Evolutionary conservation across 2,797 vertebrate species (phyloP), one percentile per base, ranked within the genome.

Genomic region (Columba guinea): DNA sequence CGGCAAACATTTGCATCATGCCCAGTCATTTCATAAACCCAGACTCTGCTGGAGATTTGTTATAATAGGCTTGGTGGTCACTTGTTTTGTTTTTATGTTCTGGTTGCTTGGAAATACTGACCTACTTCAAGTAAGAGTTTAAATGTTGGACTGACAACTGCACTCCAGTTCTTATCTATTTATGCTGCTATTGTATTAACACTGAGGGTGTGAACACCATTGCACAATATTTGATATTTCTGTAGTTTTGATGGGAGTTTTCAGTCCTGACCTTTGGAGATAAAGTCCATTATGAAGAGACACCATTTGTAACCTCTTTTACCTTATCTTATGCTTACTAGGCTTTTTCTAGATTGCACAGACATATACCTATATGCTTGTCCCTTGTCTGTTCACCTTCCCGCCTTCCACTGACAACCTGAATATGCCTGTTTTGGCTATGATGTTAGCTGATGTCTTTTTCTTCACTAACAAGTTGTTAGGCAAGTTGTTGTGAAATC

Each of bases 91-190:
- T 93, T 95, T 90, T 79, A 26, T 64, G 39, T 87, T 94, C 82
- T 94, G 76, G 68, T 97, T 95, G 85, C 96, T 70, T 94, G 87
- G 85, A 84, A 94, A 84, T 94, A 82, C 69, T 56, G 73, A 86
- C 69, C 78, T 90, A 70, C 76, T 92, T 94, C 91, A 93, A 86
- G 65, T 71, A 95, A 87, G 67, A 84, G 39, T 89, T 88, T 90
- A 91, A 76, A 76, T 60, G 3, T 65, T 84, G 90, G 79, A 81
- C 60, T 79, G 65, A 81, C 39, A 90, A 11, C 41, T 93, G 44
- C 67, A 41, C 19, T 88, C 53, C 48, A 35, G 26, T 79, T 93
- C 39, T 62, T 49, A 8, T 5, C 7, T 69, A n/a, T 78, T 37
- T 63, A 14, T 69, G 51, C 52, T 89, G 49, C 51, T 87, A 24